Percentiles rank a stretch among this genome's conserved stretches.
These are phyloP conservation scores for Entomyzon cyanotis DNA, from an alignment of 2,113 vertebrate species.

Conservation along the genomic window DNA sequence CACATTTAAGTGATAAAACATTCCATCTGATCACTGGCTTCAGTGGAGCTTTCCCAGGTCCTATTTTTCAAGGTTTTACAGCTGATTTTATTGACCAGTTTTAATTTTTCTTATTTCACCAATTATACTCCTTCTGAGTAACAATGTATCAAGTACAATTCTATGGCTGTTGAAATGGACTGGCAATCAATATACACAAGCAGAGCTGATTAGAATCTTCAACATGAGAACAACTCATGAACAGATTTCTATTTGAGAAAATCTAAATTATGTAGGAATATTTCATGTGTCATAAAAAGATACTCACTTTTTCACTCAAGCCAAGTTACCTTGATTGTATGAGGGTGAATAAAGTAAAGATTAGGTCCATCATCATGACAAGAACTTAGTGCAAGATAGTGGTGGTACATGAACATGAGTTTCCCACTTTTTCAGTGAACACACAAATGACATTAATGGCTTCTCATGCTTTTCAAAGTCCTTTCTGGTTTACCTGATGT, in stretches of 20 bases:
- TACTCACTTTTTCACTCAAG: background rate
- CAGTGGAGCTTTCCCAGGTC: background rate
- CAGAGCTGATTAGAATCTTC: background rate
- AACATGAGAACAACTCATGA: background rate
- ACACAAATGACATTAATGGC: background rate
- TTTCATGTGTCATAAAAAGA: background rate
- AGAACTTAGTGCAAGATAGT: background rate
- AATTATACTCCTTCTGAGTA: background rate
- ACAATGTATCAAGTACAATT: background rate
- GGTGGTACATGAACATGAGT: background rate
- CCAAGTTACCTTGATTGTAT: background rate
- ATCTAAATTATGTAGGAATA: background rate
- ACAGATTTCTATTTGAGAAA: background rate
- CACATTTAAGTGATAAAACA: background rate
- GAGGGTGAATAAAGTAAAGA: background rate
- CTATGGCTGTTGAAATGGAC: background rate
- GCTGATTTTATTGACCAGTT: background rate
- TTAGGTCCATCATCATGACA: background rate
- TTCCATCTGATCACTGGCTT: background rate
- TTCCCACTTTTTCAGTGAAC: background rate
- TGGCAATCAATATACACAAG: background rate
- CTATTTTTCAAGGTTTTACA: fast-evolving
- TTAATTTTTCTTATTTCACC: background rate
- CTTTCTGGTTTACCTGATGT: background rate
- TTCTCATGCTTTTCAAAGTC: background rate